Percentiles rank a stretch among this genome's conserved stretches.
Evolutionary conservation across 2,113 vertebrate genomes (phyloP).

Genomic region (Clupea harengus): DNA sequence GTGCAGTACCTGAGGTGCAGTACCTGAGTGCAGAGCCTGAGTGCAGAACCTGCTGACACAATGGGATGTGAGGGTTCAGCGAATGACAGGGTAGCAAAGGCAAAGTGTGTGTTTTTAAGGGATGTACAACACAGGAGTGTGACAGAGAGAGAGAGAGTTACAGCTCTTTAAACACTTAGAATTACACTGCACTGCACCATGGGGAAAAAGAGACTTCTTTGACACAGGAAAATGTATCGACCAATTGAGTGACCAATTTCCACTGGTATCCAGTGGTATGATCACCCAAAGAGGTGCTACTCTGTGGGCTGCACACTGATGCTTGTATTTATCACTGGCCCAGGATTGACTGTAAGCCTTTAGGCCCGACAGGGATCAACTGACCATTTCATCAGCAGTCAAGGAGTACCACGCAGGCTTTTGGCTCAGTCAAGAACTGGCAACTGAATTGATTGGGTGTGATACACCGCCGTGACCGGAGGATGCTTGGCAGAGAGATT

Average conservation of each 20-base stretch:
- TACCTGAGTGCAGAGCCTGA: no score
- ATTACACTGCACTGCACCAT: neutral
- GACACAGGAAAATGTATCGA: no score
- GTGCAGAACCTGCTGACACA: no score
- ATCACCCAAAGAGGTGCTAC: neutral
- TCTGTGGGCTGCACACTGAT: neutral
- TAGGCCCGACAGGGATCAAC: neutral
- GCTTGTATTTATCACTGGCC: constrained; percentile 8
- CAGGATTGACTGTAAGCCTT: constrained; percentile 35
- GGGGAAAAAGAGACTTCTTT: neutral
- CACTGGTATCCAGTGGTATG: neutral
- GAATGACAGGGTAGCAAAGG: no score
- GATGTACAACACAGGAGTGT: no score
- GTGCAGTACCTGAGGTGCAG: no score
- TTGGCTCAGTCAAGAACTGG: constrained; percentile 21
- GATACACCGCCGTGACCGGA: constrained; percentile 7
- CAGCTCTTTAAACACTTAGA: no score
- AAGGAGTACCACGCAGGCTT: neutral
- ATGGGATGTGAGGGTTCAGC: no score
- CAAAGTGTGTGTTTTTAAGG: no score
- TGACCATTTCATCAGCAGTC: constrained; percentile 20
- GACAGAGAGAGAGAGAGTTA: no score
- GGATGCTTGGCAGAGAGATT: constrained; percentile 14
- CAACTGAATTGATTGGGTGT: constrained; percentile 12
- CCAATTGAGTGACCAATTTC: neutral